phyloP scores from a whole-genome alignment of 2,888 invertebrate species.

The Catotricha subobsoleta region DNA sequence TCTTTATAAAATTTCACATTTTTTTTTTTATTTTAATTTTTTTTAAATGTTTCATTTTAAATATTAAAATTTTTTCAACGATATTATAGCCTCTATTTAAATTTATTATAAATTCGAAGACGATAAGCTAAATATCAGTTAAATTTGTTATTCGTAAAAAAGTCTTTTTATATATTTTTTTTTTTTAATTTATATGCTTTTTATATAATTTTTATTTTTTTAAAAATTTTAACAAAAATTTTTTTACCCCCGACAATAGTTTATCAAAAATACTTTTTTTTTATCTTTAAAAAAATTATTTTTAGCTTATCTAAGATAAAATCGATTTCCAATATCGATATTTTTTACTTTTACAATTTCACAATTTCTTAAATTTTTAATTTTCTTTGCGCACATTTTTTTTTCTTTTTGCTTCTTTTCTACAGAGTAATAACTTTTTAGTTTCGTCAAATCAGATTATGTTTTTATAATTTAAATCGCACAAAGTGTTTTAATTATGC shows the following conservation, averaged over 20 bases:
- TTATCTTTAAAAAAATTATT: conserved; percentile 11
- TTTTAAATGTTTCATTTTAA: too few species aligned
- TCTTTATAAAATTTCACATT: conserved; percentile 5
- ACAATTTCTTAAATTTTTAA: background rate
- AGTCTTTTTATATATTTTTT: background rate
- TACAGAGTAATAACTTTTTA: too few species aligned
- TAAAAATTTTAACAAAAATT: conserved; percentile 34
- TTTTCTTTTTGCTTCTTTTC: background rate
- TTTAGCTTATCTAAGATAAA: conserved; percentile 6
- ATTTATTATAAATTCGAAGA: conserved; percentile 10
- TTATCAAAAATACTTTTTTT: conserved; percentile 49
- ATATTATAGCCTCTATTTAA: conserved; percentile 13
- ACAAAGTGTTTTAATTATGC: too few species aligned
- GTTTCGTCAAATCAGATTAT: too few species aligned
- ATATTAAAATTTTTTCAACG: conserved; percentile 12
- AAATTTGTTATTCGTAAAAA: conserved; percentile 2
- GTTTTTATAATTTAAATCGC: too few species aligned
- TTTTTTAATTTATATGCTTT: background rate
- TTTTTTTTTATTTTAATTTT: conserved; percentile 5
- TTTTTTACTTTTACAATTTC: too few species aligned
- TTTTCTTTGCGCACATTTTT: conserved; percentile 7
- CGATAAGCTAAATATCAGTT: conserved; percentile 13
- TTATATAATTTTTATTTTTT: background rate
- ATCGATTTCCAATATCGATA: conserved; percentile 4
- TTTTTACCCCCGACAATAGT: conserved; percentile 36